A percentile compares a stretch with the other conserved stretches of the same genome.
phyloP scores from a whole-genome alignment of 2,113 vertebrate genomes.

The Grammomys surdaster region DNA sequence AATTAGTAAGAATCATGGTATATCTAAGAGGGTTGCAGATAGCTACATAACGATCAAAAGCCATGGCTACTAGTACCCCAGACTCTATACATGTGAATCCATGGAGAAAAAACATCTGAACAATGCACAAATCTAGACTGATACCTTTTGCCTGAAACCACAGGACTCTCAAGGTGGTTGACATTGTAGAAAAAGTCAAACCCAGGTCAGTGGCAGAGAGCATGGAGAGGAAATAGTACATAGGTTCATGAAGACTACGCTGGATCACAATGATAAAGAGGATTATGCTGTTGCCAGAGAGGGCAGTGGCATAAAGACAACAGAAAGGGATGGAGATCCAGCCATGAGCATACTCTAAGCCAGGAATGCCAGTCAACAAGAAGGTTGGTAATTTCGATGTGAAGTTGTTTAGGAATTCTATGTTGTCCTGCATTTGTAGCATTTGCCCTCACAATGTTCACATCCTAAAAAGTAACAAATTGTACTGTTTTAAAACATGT shows the following conservation, averaged over 20 bases:
- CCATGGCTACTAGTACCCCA: constrained; percentile 67
- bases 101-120: constrained; percentile 84
- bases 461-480: constrained; percentile 40
- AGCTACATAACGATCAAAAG: background rate
- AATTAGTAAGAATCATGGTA: constrained; percentile 60
- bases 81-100: constrained; percentile 67
- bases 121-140: constrained; percentile 71
- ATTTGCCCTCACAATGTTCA: background rate
- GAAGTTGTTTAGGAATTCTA: constrained; percentile 30
- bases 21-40: constrained; percentile 78
- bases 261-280: constrained; percentile 64
- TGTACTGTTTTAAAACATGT: background rate
- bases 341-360: constrained; percentile 41
- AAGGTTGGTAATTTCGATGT: constrained; percentile 52
- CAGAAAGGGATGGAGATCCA: constrained; percentile 81
- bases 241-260: constrained; percentile 73
- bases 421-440: background rate
- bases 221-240: constrained; percentile 72
- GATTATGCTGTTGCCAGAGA: constrained; percentile 75
- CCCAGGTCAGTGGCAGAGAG: constrained; percentile 71
- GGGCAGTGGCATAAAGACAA: background rate
- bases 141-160: constrained; percentile 62
- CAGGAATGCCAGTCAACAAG: constrained; percentile 66
- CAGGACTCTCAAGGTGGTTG: constrained; percentile 61
- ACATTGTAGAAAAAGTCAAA: constrained; percentile 69